Base-by-base conservation (phyloP, 2,797 vertebrate genomes). In the Fistularia tabacaria region DNA sequence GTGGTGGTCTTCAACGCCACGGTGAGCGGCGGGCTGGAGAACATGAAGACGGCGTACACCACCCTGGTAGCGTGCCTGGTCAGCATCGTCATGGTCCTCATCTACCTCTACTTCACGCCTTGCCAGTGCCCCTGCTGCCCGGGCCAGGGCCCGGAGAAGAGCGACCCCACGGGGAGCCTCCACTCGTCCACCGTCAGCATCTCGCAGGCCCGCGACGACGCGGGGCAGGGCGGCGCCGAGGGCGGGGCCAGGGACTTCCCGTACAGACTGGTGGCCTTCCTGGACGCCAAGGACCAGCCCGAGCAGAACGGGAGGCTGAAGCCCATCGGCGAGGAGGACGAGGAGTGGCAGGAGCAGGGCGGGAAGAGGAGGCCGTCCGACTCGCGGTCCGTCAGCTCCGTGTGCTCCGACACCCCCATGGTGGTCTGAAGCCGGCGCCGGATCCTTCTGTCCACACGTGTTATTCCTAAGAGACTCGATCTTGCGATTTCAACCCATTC, bases 21-120 rank as follows among this genome's bases (percentile, higher is more conserved):
- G 54, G 53, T 75, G 59, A 90, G 73, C 0, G 87, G 89, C 7
- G 86, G 90, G 9, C 85, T 93, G 3, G 95, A 98, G 61, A 92
- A 91, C 47, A 87, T 99, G 46, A 99, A 98, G 85, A 98, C 97
- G 0, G 97, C 95, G 54, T 98, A 98, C 78, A 99, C 97, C 79
- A 98, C 97, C 0, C 89, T 99, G 0, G 90, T 95, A 73, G 96
- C 92, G 38, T 98, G 96, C 46, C 85, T 97, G 83, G 85, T 95
- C 66, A 98, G 94, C 42, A 77, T 96, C 43, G 89, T 98, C 41
- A 89, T 98, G 85, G 92, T 99, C 38, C 88, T 98, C 54, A 91
- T 98, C 83, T 99, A 98, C 85, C 90, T 99, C 83, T 98, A 95
- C 71, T 83, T 99, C 66, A 97, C 96, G 0, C 97, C 97, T 0